These are phyloP conservation scores for Pyrocephalus nanus DNA, from an alignment of 2,797 vertebrate genomes.

Conservation along the genomic window DNA sequence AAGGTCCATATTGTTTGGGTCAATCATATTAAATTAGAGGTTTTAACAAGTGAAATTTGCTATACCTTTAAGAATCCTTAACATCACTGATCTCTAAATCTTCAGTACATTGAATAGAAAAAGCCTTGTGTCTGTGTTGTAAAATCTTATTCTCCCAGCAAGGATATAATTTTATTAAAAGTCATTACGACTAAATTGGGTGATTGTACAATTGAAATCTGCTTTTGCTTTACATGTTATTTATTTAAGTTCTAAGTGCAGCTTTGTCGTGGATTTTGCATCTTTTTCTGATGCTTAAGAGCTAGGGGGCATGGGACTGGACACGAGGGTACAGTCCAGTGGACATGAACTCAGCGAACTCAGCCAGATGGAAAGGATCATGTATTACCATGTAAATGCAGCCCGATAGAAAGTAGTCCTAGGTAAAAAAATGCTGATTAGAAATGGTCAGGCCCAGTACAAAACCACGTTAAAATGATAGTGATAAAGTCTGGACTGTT, in stretches of 20 bases:
- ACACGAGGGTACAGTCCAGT: background rate
- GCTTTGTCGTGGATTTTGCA: background rate
- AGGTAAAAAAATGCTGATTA: background rate
- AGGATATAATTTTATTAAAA: background rate
- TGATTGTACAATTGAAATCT: background rate
- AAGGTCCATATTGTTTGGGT: background rate
- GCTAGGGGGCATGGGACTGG: background rate
- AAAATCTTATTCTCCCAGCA: background rate
- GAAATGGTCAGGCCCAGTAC: background rate
- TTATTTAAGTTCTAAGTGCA: background rate
- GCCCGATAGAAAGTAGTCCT: background rate
- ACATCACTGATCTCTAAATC: background rate
- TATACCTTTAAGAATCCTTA: background rate
- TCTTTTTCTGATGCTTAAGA: background rate
- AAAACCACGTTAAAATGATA: background rate
- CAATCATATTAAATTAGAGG: background rate
- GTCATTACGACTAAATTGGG: background rate
- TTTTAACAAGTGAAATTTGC: background rate
- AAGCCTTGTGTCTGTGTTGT: background rate
- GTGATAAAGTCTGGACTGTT: background rate
- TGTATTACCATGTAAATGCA: background rate
- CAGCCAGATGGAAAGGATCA: background rate
- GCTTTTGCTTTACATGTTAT: background rate
- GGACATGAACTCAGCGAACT: rapidly evolving
- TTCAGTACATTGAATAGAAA: background rate